Conservation (phyloP, 2,888 invertebrate genomes). For the Agrenia bidenticulata region DNA sequence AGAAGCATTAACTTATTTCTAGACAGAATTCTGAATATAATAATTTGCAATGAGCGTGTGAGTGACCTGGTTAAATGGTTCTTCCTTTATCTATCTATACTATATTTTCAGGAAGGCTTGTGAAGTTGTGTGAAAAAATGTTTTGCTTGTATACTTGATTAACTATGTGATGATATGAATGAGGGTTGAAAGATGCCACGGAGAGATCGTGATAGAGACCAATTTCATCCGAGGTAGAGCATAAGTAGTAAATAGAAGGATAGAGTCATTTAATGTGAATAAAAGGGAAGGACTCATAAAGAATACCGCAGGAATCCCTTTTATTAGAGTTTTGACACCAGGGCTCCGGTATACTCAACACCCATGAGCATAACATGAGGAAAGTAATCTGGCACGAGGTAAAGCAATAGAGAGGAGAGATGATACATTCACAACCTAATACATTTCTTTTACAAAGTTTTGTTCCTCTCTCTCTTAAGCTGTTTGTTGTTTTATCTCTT, state of each 20-base stretch:
- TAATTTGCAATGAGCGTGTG: too few species aligned
- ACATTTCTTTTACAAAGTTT: not conserved
- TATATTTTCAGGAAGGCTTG: not conserved
- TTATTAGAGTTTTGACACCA: constrained; percentile 51
- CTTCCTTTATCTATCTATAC: too few species aligned
- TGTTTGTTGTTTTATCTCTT: constrained; percentile 7
- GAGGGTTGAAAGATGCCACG: constrained; percentile 6
- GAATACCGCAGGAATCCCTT: constrained; percentile 51
- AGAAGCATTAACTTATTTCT: too few species aligned
- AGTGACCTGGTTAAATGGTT: too few species aligned
- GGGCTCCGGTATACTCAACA: constrained; percentile 31
- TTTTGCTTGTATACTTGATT: too few species aligned
- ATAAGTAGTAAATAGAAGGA: constrained; percentile 18
- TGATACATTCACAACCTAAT: not conserved
- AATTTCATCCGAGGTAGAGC: constrained; percentile 37
- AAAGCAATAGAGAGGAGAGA: not conserved
- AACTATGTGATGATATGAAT: constrained; percentile 12
- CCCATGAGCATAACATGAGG: not conserved
- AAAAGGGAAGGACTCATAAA: constrained; percentile 42
- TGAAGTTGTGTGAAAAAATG: not conserved
- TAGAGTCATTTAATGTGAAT: constrained; percentile 33
- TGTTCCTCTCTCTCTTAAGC: constrained; percentile 1
- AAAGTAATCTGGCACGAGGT: constrained; percentile 1
- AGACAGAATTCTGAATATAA: too few species aligned
- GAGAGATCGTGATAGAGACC: constrained; percentile 43